Conservation (phyloP, 2,797 vertebrate species). For the Fringilla coelebs region DNA sequence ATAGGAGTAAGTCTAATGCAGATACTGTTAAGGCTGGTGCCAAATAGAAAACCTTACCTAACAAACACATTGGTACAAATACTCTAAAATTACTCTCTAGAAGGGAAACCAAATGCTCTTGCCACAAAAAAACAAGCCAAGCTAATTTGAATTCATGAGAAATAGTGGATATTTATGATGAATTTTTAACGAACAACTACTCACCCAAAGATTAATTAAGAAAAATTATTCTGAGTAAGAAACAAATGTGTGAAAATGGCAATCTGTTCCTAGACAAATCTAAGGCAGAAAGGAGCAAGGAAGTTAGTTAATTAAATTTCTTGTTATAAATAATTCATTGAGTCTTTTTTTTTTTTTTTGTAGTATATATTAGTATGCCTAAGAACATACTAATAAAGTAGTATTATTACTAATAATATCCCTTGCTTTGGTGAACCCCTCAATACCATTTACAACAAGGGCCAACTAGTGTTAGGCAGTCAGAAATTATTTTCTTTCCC, state of each 20-base stretch:
- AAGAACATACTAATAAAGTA: not conserved
- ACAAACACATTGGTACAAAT: not conserved
- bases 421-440: not conserved
- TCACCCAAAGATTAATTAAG: not conserved
- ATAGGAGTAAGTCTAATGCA: not conserved
- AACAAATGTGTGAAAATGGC: not conserved
- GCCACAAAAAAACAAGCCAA: not conserved
- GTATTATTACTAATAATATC: not conserved
- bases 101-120: not conserved
- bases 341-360: not conserved
- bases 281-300: not conserved
- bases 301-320: not conserved
- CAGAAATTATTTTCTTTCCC: not conserved
- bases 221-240: slow-evolving; percentile 3
- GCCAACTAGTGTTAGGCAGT: not conserved
- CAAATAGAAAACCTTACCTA: not conserved
- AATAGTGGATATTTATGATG: not conserved
- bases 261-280: slow-evolving; percentile 20
- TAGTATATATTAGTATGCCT: not conserved
- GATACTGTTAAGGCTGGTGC: not conserved
- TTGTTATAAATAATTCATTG: slow-evolving; percentile 5
- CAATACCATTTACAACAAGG: not conserved
- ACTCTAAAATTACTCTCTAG: not conserved
- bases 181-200: not conserved
- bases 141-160: not conserved